Base-by-base conservation (phyloP, 2,888 invertebrate species). In the Zeuzera pyrina region DNA sequence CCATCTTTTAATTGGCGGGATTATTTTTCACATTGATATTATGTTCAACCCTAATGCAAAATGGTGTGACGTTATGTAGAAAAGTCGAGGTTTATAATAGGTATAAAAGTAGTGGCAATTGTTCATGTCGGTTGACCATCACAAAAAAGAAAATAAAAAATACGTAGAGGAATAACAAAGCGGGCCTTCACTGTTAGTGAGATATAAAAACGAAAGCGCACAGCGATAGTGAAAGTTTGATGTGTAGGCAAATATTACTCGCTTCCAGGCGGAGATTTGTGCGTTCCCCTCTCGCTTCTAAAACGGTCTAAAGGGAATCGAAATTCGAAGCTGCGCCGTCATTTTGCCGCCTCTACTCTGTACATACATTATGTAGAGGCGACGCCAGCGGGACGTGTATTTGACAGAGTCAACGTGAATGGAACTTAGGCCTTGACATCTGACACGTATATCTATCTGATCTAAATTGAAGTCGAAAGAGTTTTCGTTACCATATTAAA, bases 231-330 rank as follows among this genome's bases (percentile, higher is more conserved):
- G 81, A 83, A 81, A 83, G 81, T 83, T 83, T 79, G 77, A 81
- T 81, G 79, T 83, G 81, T 79, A 77, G 76, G 81, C 78, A 81
- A 81, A 81, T 81, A 79, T 77, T 69, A 66, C 73, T 62, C 70
- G 74, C 59, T 73, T 62, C 61, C 64, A 72, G 62, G 65, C 70
- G 61, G 74, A 77, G 81, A 77, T 79, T 79, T 77, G 77, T 76
- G 74, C 74, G 72, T 72, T 65, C 54, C 52, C 53, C 50, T 63
- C 70, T 63, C 69, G 50, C 56, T 63, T 68, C 58, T 65, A 48
- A 70, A 73, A 73, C 60, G 69, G 60, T 56, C 55, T 69, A 69
- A 65, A 64, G 57, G 62, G 62, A 60, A 56, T 54, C 49, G 57
- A 57, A 58, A 52, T 41, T 56, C 55, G 54, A 54, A 48, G 53